Evolutionary conservation across 2,797 vertebrate species (phyloP).

Genomic region (Liasis olivaceus): DNA sequence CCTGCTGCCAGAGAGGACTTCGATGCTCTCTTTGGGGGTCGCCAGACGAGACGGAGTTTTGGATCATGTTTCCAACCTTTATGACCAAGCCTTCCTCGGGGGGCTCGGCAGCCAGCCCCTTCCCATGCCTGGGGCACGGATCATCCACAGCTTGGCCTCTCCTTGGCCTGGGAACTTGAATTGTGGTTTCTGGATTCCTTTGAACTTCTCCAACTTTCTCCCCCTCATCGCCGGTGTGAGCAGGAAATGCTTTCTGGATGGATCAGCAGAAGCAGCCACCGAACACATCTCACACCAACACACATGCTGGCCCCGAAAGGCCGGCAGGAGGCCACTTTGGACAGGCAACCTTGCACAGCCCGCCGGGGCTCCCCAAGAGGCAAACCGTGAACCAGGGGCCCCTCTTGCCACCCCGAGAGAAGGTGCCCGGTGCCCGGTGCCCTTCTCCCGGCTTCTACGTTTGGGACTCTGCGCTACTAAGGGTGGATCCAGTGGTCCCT

Average conservation of each 20-base stretch:
- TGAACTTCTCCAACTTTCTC: conserved; percentile 38
- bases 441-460: neutral
- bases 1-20: neutral
- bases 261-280: conserved; percentile 25
- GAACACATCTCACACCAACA: neutral
- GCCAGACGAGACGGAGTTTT: neutral
- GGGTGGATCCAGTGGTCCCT: too few relatives aligned
- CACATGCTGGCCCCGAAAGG: neutral
- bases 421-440: neutral
- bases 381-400: too few relatives aligned
- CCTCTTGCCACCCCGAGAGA: neutral
- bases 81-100: neutral
- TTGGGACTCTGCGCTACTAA: neutral
- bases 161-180: conserved; percentile 28
- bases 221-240: conserved; percentile 18
- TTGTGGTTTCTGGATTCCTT: conserved; percentile 30
- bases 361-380: neutral
- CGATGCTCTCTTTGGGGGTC: neutral
- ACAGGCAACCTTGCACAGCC: neutral
- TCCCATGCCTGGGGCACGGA: neutral
- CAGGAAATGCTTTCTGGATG: conserved; percentile 39
- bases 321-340: neutral
- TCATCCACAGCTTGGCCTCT: neutral
- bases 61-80: neutral
- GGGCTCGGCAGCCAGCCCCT: neutral